Base-by-base conservation (phyloP, 2,113 vertebrate species). In the Dunckerocampus dactyliophorus region DNA sequence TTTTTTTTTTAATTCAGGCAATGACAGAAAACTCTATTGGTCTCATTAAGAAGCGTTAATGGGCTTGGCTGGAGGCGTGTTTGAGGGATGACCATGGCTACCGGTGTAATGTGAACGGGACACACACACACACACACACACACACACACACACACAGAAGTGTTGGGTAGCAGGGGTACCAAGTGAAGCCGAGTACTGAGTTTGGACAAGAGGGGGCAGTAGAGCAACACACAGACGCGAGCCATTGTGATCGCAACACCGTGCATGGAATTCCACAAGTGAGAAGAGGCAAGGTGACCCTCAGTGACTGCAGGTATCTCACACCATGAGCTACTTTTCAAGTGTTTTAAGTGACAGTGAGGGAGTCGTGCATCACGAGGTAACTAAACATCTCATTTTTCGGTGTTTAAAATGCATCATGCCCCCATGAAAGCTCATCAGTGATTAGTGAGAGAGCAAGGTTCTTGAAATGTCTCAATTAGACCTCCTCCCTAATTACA, bases 121-220 rank as follows among this genome's bases (percentile, higher is more conserved):
- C 7, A 21, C 14, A 10, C 3, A 22, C 39, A 24, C 19, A 43
- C 1, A 20, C 34, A 55, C 28, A 53, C 19, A 56, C 9, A 63
- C 46, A 53, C 20, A 66, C 16, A 19, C 19, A 42, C 10, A 21
- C 9, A 20, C 1, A 57, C 20, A 31, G 31, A 10, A 51, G 42
- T 28, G 49, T 31, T 14, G 8, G 16, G 7, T 59, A 24, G 31
- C 31, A 34, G 21, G 17, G 13, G 45, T 14, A 55, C 19, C 19
- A 52, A n/a, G 6, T 69, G 10, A 67, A 48, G 6, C 59, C 55
- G 59, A 68, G 48, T 75, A 47, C 72, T 43, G 45, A 64, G 17
- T 59, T 14, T 9, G 28, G 64, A 58, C 88, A 84, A 37, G 51
- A 28, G 87, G 70, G 80, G 90, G 86, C 82, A 88, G 89, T 60